Evolutionary conservation across 2,888 invertebrate species (phyloP).

Genomic region (Helleia helle): DNA sequence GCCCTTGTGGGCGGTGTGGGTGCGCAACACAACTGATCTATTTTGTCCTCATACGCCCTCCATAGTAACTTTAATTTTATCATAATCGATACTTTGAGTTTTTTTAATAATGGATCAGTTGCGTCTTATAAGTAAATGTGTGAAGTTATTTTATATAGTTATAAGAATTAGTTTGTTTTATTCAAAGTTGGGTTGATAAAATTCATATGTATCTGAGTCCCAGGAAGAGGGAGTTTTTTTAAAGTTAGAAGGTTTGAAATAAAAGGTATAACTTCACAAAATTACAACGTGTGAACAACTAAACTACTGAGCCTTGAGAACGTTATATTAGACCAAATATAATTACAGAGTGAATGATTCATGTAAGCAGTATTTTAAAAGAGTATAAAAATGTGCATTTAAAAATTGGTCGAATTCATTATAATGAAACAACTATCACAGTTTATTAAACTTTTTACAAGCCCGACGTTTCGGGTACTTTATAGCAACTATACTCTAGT

Average conservation of each 20-base stretch:
- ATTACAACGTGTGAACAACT: conserved; percentile 1
- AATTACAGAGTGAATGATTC: not conserved
- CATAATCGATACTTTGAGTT: no score
- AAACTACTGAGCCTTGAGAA: conserved; percentile 7
- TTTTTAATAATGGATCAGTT: not conserved
- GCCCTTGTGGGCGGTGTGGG: conserved; percentile 57
- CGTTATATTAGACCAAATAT: not conserved
- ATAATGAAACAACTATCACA: no score
- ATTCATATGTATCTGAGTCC: no score
- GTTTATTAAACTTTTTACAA: no score
- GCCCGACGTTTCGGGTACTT: no score
- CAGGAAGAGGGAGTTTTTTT: no score
- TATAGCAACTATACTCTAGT: no score
- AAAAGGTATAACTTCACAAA: conserved; percentile 5
- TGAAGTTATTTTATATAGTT: conserved; percentile 1
- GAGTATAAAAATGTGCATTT: not conserved
- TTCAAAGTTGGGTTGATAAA: no score
- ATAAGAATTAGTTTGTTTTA: not conserved
- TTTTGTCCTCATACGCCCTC: not conserved
- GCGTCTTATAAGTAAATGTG: not conserved
- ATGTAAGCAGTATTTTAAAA: conserved; percentile 1
- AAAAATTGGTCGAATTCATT: no score
- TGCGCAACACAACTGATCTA: conserved; percentile 36
- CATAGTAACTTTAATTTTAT: not conserved
- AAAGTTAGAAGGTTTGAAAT: not conserved